Evolutionary conservation across 1,140 invertebrate species (phyloP).

Genomic region (Trissolcus basalis): DNA sequence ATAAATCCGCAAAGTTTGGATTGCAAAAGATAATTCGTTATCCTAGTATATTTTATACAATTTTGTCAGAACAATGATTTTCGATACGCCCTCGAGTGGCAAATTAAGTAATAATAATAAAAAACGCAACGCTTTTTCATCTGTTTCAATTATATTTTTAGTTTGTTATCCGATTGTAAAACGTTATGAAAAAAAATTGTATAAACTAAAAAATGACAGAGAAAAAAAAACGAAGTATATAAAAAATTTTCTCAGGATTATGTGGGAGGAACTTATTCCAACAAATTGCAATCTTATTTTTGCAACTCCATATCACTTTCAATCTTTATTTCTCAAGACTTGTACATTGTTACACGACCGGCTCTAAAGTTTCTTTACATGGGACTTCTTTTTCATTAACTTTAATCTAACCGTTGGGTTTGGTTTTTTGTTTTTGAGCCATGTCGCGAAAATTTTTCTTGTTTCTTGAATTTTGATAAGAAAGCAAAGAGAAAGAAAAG

Average conservation of each 20-base stretch:
- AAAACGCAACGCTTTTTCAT: conserved; percentile 7
- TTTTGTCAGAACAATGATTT: conserved; percentile 6
- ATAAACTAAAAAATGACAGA: conserved; percentile 10
- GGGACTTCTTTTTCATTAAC: conserved; percentile 44
- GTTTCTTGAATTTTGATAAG: conserved; percentile 28
- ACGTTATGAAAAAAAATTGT: conserved; percentile 10
- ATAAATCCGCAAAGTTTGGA: conserved; percentile 16
- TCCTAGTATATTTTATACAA: conserved; percentile 16
- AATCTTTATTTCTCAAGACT: conserved; percentile 74
- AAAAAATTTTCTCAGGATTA: background rate
- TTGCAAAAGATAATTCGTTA: conserved; percentile 14
- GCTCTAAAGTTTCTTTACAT: conserved; percentile 57
- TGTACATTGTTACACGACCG: conserved; percentile 71
- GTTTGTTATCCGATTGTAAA: background rate
- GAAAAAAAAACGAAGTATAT: conserved; percentile 10
- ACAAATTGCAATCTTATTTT: conserved; percentile 32
- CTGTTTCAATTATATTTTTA: conserved; percentile 1
- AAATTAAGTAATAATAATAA: conserved; percentile 4
- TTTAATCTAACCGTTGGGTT: conserved; percentile 13
- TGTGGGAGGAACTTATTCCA: conserved; percentile 33
- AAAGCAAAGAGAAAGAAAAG: conserved; percentile 37
- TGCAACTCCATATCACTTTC: conserved; percentile 62
- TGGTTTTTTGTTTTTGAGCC: conserved; percentile 49
- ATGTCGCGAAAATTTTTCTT: conserved; percentile 56
- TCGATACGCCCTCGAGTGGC: background rate